These are phyloP conservation scores for Lithophane ornitopus DNA, from an alignment of 2,888 invertebrate genomes.

Conservation along the genomic window DNA sequence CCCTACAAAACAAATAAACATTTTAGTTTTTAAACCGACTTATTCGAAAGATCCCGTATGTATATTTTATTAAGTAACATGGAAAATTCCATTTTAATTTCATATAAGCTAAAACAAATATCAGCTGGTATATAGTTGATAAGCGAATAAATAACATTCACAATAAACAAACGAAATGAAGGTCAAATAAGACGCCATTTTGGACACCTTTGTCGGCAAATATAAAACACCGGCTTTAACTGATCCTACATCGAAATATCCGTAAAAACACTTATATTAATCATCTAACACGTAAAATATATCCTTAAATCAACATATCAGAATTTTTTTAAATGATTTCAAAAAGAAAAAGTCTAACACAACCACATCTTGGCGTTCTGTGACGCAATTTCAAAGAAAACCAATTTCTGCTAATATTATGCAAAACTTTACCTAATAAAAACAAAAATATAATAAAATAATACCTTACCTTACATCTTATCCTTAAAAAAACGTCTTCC, in stretches of 20 bases:
- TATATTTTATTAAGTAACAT: background rate
- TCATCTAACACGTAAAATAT: slow-evolving; percentile 8
- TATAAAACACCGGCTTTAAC: slow-evolving; percentile 55
- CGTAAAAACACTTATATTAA: slow-evolving; percentile 6
- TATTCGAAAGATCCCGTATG: background rate
- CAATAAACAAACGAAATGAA: slow-evolving; percentile 63
- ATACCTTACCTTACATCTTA: slow-evolving; percentile 79
- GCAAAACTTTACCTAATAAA: slow-evolving; percentile 47
- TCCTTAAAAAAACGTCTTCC: slow-evolving; percentile 71
- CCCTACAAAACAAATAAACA: background rate
- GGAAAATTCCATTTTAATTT: slow-evolving; percentile 26
- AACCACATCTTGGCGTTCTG: slow-evolving; percentile 67
- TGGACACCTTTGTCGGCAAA: slow-evolving; percentile 53
- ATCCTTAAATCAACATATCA: slow-evolving; percentile 8
- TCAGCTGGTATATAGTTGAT: slow-evolving; percentile 49
- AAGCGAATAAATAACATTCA: slow-evolving; percentile 57
- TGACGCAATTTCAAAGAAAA: slow-evolving; percentile 61
- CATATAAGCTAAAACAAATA: slow-evolving; percentile 27
- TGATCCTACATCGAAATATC: slow-evolving; percentile 37
- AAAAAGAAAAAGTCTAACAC: slow-evolving; percentile 33
- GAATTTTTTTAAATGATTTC: background rate
- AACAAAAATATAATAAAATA: slow-evolving; percentile 61
- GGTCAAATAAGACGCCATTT: slow-evolving; percentile 67
- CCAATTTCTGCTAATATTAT: slow-evolving; percentile 35
- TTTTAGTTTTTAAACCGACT: background rate